Percentiles rank a stretch among this genome's conserved stretches.
Conservation (phyloP, 2,113 vertebrate genomes). For the Chrysochloris asiatica region DNA sequence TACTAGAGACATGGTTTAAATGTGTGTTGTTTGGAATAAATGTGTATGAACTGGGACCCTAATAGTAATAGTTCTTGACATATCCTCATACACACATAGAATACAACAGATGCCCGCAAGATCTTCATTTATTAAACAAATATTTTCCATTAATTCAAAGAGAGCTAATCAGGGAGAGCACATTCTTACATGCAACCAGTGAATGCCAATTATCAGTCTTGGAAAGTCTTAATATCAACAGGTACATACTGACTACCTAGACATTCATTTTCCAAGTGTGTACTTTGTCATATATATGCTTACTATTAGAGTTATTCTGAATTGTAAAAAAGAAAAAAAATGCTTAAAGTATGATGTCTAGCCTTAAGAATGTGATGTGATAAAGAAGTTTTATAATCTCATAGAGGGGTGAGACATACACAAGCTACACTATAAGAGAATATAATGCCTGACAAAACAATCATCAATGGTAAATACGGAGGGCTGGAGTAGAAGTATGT, state of each 20-base stretch:
- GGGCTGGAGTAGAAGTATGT: neutral
- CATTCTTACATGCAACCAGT: neutral
- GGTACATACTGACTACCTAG: neutral
- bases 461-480: neutral
- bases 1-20: too few species aligned
- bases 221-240: neutral
- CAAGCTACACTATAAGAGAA: neutral
- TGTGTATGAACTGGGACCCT: too few species aligned
- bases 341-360: neutral
- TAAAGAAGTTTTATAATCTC: constrained; percentile 23
- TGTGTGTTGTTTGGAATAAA: too few species aligned
- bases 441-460: neutral
- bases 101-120: constrained; percentile 40
- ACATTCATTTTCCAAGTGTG: neutral
- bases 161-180: neutral
- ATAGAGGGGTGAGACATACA: neutral
- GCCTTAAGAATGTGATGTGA: neutral
- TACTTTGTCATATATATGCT: neutral
- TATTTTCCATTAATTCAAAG: constrained; percentile 24
- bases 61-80: too few species aligned
- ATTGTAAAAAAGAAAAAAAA: neutral
- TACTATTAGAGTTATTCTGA: neutral
- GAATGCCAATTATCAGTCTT: neutral
- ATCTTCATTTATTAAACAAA: constrained; percentile 52
- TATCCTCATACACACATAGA: constrained; percentile 48